Conservation (phyloP, 2,888 invertebrate species). For the Epinotia demarniana region DNA sequence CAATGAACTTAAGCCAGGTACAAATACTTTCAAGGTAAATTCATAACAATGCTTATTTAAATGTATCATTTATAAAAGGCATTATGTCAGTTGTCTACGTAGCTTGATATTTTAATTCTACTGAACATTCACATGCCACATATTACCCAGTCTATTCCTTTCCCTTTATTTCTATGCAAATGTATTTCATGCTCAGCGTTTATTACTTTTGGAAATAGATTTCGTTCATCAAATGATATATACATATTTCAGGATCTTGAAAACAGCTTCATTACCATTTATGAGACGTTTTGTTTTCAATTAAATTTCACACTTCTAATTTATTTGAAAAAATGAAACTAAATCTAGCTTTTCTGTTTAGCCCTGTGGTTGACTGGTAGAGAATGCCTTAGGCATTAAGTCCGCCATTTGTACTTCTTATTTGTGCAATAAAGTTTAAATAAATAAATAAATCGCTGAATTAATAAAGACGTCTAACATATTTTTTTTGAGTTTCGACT, state of each 20-base stretch:
- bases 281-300: slow-evolving; percentile 32
- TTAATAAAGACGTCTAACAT: neutral
- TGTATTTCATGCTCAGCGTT: slow-evolving; percentile 44
- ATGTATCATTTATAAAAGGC: slow-evolving; percentile 55
- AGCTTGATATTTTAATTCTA: slow-evolving; percentile 56
- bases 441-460: no score
- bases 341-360: no score
- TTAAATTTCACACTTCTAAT: slow-evolving; percentile 2
- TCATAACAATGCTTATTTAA: slow-evolving; percentile 63
- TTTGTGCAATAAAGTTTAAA: no score
- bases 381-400: no score
- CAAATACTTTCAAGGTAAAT: slow-evolving; percentile 57
- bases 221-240: slow-evolving; percentile 42
- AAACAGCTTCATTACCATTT: slow-evolving; percentile 23
- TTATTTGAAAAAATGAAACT: neutral
- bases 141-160: slow-evolving; percentile 41
- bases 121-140: slow-evolving; percentile 57
- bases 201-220: slow-evolving; percentile 46
- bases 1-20: slow-evolving; percentile 54
- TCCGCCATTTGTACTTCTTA: no score
- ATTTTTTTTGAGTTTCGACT: no score
- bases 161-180: slow-evolving; percentile 44
- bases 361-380: no score
- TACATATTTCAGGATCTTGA: slow-evolving; percentile 27
- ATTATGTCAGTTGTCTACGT: slow-evolving; percentile 53